phyloP scores from a whole-genome alignment of 2,888 invertebrate species.

The Timema podura region DNA sequence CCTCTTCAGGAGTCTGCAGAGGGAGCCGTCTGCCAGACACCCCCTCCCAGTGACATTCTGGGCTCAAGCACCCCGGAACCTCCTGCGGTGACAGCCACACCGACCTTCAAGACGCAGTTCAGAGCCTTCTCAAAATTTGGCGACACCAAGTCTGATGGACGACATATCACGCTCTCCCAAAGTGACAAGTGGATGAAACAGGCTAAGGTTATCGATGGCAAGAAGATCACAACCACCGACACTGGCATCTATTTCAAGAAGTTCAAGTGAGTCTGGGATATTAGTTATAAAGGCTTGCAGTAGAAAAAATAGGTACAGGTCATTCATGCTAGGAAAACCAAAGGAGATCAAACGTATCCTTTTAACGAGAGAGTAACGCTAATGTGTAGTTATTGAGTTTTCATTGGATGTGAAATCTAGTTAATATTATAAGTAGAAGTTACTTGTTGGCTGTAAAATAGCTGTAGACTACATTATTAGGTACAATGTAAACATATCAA shows the following conservation, averaged over 20 bases:
- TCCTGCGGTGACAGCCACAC: conserved; percentile 24
- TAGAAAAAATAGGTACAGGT: too few relatives aligned
- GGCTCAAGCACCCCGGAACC: conserved; percentile 17
- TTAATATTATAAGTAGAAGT: too few relatives aligned
- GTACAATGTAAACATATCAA: too few relatives aligned
- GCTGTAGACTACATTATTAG: too few relatives aligned
- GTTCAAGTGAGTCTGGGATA: conserved; percentile 58
- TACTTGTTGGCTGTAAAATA: too few relatives aligned
- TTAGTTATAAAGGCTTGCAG: background rate
- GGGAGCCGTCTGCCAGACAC: background rate
- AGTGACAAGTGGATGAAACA: conserved; percentile 95
- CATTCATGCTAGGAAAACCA: too few relatives aligned
- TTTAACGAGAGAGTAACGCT: too few relatives aligned
- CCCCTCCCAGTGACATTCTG: conserved; percentile 22
- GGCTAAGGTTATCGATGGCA: conserved; percentile 70
- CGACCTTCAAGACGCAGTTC: conserved; percentile 63
- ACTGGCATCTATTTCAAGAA: conserved; percentile 88
- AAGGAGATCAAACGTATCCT: too few relatives aligned
- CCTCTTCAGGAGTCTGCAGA: background rate
- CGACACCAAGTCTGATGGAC: conserved; percentile 80
- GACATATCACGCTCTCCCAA: conserved; percentile 79
- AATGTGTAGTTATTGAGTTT: too few relatives aligned
- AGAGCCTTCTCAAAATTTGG: conserved; percentile 83
- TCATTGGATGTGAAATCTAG: too few relatives aligned
- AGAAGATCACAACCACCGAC: conserved; percentile 84